A percentile compares a stretch with the other conserved stretches of the same genome.
Evolutionary conservation across 1,140 invertebrate species (phyloP).

Genomic region (Zophobas atratus): DNA sequence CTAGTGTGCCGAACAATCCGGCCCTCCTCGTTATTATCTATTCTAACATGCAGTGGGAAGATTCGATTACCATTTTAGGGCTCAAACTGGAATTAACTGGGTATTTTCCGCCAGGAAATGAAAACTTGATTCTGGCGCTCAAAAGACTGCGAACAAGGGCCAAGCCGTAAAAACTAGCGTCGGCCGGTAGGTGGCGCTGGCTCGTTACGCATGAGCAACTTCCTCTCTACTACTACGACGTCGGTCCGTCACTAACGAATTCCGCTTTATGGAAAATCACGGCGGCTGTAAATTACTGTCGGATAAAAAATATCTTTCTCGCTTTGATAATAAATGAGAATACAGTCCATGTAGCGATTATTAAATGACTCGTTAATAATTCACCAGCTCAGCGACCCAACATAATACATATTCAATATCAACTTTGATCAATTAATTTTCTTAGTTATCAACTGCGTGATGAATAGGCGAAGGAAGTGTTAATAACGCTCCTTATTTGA

Average conservation of each 20-base stretch:
- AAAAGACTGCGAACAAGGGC: neutral
- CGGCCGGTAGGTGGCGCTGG: too few relatives aligned
- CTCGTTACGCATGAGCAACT: too few relatives aligned
- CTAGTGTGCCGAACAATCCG: neutral
- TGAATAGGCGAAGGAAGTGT: neutral
- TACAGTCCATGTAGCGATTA: neutral
- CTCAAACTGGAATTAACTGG: neutral
- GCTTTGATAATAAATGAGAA: neutral
- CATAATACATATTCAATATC: neutral
- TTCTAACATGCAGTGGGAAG: neutral
- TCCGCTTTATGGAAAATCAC: neutral
- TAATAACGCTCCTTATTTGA: neutral
- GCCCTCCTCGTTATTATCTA: neutral
- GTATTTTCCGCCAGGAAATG: neutral
- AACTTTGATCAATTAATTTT: slow-evolving; percentile 1
- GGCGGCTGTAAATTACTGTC: neutral
- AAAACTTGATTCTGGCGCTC: neutral
- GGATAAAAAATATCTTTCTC: neutral
- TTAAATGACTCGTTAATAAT: slow-evolving; percentile 14
- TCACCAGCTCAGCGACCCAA: neutral
- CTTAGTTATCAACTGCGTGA: neutral
- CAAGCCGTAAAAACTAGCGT: neutral
- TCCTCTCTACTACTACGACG: too few relatives aligned
- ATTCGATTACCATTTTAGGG: neutral
- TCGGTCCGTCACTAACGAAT: neutral